phyloP scores from a whole-genome alignment of 2,113 vertebrate genomes.

The Phyllostomus discolor region DNA sequence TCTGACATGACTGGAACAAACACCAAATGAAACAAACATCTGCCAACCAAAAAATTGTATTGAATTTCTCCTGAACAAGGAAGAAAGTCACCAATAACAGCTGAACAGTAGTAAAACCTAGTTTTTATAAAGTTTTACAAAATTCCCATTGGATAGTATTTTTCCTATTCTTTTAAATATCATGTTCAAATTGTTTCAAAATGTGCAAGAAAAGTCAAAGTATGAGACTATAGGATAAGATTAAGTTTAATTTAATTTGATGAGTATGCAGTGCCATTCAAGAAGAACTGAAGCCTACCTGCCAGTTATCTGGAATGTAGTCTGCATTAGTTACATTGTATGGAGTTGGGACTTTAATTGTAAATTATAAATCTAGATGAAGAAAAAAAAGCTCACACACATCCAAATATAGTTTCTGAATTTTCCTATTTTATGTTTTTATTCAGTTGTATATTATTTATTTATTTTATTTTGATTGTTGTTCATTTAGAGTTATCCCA shows the following conservation, averaged over 20 bases:
- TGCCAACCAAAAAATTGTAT: slow-evolving; percentile 56
- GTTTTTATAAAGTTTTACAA: slow-evolving; percentile 28
- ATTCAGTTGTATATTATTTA: too few species aligned
- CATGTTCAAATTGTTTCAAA: neutral
- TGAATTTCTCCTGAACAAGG: slow-evolving; percentile 29
- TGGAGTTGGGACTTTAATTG: neutral
- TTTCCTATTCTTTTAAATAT: neutral
- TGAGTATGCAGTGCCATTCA: neutral
- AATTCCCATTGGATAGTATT: neutral
- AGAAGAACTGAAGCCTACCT: neutral
- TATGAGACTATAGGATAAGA: neutral
- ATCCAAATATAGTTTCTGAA: neutral
- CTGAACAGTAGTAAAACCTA: slow-evolving; percentile 27
- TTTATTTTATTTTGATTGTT: too few species aligned
- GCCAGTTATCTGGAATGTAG: neutral
- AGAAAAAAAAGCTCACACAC: neutral
- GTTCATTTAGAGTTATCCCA: too few species aligned
- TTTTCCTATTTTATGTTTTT: neutral
- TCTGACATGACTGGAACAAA: slow-evolving; percentile 51
- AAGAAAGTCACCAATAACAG: slow-evolving; percentile 29
- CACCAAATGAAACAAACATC: slow-evolving; percentile 42
- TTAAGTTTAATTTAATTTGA: neutral
- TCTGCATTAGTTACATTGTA: neutral
- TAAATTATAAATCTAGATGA: neutral
- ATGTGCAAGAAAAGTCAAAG: neutral